Evolutionary conservation across 2,797 vertebrate genomes (phyloP).

Genomic region (Caiman crocodilus): DNA sequence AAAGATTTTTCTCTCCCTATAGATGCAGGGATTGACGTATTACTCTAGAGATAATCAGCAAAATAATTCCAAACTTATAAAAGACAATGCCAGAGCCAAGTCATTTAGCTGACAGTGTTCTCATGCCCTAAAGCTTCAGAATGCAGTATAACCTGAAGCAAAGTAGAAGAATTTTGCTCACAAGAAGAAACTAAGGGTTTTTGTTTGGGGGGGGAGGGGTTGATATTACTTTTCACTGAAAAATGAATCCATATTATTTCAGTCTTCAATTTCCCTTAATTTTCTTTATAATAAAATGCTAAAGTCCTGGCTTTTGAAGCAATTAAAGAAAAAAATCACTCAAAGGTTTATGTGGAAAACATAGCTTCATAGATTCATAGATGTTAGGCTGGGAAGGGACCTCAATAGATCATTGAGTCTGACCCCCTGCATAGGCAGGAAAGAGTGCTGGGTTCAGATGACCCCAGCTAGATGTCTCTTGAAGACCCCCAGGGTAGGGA

Average conservation of each 20-base stretch:
- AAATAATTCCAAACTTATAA: not conserved
- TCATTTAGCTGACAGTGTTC: conserved; percentile 2
- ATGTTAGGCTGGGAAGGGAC: too few relatives aligned
- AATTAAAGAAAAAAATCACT: not conserved
- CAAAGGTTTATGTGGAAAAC: not conserved
- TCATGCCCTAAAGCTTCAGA: not conserved
- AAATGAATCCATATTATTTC: not conserved
- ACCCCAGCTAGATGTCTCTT: too few relatives aligned
- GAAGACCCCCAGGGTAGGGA: too few relatives aligned
- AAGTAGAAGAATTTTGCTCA: not conserved
- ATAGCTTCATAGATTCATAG: too few relatives aligned
- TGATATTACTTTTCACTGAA: not conserved
- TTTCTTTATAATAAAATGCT: not conserved
- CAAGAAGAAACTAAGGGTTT: not conserved
- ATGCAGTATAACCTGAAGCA: not conserved
- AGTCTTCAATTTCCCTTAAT: not conserved
- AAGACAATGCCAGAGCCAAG: not conserved
- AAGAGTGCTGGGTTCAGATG: too few relatives aligned
- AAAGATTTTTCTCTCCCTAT: not conserved
- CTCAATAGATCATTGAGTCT: too few relatives aligned
- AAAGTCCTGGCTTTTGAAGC: not conserved
- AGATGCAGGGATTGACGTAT: not conserved
- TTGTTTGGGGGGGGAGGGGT: not conserved
- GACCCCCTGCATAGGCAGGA: too few relatives aligned
- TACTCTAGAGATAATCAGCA: fast-evolving